A percentile compares a stretch with the other conserved stretches of the same genome.
These are phyloP conservation scores for Pangasius macronema DNA, from an alignment of 2,797 vertebrate species.

Conservation along the genomic window DNA sequence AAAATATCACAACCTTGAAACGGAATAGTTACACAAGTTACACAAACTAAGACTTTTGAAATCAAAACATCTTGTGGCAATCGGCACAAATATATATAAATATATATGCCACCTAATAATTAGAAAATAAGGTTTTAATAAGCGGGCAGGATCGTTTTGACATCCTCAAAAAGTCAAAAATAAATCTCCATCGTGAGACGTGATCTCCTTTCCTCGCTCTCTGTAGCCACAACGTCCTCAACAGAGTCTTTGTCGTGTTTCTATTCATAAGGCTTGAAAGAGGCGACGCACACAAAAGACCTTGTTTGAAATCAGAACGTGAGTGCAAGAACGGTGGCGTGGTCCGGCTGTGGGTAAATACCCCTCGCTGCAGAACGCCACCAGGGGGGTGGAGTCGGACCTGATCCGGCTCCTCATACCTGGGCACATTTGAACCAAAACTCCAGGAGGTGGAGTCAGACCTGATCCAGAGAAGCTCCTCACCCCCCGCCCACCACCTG, in stretches of 20 bases:
- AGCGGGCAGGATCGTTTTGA: conserved; percentile 25
- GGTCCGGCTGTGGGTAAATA: neutral
- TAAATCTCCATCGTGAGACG: neutral
- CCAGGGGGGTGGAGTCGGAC: neutral
- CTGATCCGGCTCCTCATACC: neutral
- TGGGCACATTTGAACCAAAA: no score
- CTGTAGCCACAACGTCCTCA: neutral
- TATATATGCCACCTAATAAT: conserved; percentile 23
- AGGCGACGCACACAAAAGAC: conserved; percentile 12
- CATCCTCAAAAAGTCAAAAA: conserved; percentile 17
- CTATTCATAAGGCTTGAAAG: conserved; percentile 21
- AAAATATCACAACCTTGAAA: conserved; percentile 36
- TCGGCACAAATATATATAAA: conserved; percentile 22
- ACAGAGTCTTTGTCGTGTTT: conserved; percentile 10
- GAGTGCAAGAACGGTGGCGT: neutral
- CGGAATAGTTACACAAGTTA: conserved; percentile 31
- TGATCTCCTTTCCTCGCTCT: neutral
- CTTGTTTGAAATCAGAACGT: neutral
- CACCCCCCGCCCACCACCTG: neutral
- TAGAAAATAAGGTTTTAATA: conserved; percentile 23
- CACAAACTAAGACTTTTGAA: conserved; percentile 39
- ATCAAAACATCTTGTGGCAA: conserved; percentile 18
- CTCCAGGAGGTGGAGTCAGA: neutral
- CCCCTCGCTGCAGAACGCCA: neutral
- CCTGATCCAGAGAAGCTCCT: neutral